Conservation (phyloP, 2,797 vertebrate genomes). For the Coreius guichenoti region DNA sequence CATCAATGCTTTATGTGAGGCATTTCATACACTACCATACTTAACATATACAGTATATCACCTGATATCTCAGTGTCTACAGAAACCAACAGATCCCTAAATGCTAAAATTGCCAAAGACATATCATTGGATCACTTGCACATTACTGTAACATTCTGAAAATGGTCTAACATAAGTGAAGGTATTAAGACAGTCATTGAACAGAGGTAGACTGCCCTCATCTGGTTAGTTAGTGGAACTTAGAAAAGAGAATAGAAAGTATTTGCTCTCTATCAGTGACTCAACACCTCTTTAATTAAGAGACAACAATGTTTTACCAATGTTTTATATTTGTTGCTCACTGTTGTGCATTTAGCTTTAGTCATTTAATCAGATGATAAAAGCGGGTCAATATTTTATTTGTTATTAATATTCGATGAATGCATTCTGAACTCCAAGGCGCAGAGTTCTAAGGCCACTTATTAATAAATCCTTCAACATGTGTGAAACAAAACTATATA, state of each 20-base stretch:
- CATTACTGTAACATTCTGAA: neutral
- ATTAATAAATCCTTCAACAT: neutral
- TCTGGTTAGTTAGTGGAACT: conserved; percentile 32
- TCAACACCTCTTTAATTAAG: neutral
- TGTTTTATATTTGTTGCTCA: neutral
- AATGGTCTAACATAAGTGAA: neutral
- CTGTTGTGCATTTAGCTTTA: neutral
- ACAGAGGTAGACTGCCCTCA: conserved; percentile 47
- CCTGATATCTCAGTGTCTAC: neutral
- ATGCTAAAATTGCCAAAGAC: neutral
- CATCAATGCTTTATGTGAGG: neutral
- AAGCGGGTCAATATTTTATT: neutral
- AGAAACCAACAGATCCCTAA: neutral
- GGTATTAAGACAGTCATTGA: neutral
- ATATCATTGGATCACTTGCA: neutral
- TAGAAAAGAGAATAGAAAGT: no score
- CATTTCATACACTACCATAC: neutral
- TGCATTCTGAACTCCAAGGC: neutral
- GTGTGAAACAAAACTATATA: neutral
- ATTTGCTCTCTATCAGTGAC: neutral
- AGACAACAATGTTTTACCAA: neutral
- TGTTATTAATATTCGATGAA: neutral
- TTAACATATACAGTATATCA: neutral
- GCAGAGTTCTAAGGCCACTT: neutral
- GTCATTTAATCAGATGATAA: neutral